A percentile compares a stretch with the other conserved stretches of the same genome.
phyloP scores from a whole-genome alignment of 2,797 vertebrate genomes.

The Zenarchopterus dispar region DNA sequence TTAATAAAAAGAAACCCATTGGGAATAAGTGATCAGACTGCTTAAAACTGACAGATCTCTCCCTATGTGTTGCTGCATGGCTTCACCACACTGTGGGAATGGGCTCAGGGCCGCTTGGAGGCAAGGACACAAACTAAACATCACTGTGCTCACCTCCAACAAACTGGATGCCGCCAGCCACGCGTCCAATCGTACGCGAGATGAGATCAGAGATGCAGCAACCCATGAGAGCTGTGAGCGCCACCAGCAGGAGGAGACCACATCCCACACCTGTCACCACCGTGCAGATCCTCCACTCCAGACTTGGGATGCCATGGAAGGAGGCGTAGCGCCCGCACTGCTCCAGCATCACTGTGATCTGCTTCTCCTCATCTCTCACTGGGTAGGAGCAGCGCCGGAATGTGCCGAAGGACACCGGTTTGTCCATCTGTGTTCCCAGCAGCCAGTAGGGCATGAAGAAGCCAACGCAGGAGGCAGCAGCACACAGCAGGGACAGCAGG shows the following conservation, averaged over 20 bases:
- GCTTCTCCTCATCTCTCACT: conserved; percentile 89
- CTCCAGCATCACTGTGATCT: conserved; percentile 95
- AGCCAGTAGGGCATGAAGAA: conserved; percentile 99
- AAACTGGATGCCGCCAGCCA: conserved; percentile 96
- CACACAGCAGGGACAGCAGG: conserved; percentile 92
- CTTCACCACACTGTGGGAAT: background rate
- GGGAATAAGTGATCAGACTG: background rate
- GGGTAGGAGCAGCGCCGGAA: conserved; percentile 97
- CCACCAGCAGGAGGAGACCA: conserved; percentile 94
- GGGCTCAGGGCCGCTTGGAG: background rate
- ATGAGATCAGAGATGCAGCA: conserved; percentile 97
- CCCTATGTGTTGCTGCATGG: too few species aligned
- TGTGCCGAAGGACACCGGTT: conserved; percentile 94
- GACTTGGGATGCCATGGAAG: conserved; percentile 93
- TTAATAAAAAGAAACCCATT: conserved; percentile 1
- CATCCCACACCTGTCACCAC: conserved; percentile 94
- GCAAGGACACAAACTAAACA: conserved; percentile 5
- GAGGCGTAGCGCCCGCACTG: conserved; percentile 97
- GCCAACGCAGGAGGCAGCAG: conserved; percentile 91
- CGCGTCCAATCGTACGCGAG: conserved; percentile 94
- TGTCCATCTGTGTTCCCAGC: conserved; percentile 93
- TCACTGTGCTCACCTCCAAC: conserved; percentile 89
- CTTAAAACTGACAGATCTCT: too few species aligned
- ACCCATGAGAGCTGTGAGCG: conserved; percentile 94
- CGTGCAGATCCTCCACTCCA: conserved; percentile 96